phyloP scores from a whole-genome alignment of 2,797 vertebrate species.

The Prunella strophiata region DNA sequence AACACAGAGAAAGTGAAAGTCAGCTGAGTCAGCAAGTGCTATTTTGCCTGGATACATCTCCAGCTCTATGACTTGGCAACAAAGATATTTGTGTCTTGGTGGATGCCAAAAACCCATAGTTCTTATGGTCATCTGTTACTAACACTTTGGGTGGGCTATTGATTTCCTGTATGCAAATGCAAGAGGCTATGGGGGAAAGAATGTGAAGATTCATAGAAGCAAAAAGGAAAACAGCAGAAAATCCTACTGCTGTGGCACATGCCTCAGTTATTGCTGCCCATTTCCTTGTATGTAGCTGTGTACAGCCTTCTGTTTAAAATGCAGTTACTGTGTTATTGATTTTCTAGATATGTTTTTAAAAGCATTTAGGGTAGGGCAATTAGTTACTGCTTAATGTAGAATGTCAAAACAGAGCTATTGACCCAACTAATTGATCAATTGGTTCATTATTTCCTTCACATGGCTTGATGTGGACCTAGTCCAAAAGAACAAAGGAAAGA shows the following conservation, averaged over 20 bases:
- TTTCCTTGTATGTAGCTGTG: slow-evolving; percentile 15
- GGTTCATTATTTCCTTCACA: slow-evolving; percentile 82
- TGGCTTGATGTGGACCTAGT: slow-evolving; percentile 12
- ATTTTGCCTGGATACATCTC: neutral
- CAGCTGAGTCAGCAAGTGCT: neutral
- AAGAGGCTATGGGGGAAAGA: neutral
- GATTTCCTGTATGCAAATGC: neutral
- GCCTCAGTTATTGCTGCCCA: neutral
- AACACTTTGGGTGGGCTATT: neutral
- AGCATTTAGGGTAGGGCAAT: slow-evolving; percentile 91
- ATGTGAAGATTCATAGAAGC: neutral
- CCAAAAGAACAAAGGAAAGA: slow-evolving; percentile 36
- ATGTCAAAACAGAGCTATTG: slow-evolving; percentile 90
- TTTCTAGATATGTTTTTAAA: slow-evolving; percentile 85
- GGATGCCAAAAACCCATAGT: neutral
- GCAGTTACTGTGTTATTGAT: slow-evolving; percentile 86
- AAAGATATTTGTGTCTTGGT: neutral
- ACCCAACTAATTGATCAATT: slow-evolving; percentile 87
- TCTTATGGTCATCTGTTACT: neutral
- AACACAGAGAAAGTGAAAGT: neutral
- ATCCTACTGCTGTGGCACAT: neutral
- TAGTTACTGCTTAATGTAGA: slow-evolving; percentile 95
- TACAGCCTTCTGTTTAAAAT: slow-evolving; percentile 70
- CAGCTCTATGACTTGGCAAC: neutral
- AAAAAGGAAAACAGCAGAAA: neutral